A percentile compares a stretch with the other conserved stretches of the same genome.
Evolutionary conservation across 2,888 invertebrate species (phyloP).

Genomic region (Oasisia sp.): DNA sequence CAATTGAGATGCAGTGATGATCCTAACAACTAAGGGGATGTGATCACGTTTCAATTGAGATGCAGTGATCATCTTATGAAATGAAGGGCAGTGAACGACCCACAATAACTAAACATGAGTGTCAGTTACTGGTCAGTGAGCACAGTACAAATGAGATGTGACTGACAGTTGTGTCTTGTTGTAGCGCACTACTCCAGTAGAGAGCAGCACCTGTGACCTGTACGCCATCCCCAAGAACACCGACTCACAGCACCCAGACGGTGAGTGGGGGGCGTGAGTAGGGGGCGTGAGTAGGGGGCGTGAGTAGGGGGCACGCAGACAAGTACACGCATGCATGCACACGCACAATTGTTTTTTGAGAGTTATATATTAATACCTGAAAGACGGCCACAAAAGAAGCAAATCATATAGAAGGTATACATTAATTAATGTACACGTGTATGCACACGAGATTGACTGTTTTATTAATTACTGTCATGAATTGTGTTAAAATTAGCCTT

Average conservation of each 20-base stretch:
- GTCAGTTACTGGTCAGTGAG: background rate
- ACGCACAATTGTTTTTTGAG: no score
- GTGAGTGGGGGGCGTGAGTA: conserved; percentile 44
- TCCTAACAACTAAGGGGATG: background rate
- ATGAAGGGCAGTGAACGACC: background rate
- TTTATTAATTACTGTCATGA: no score
- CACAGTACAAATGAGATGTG: no score
- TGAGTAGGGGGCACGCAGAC: background rate
- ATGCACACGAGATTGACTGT: no score
- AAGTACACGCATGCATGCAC: no score
- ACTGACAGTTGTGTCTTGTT: background rate
- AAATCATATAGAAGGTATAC: background rate
- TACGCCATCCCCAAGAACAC: conserved; percentile 83
- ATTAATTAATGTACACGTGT: background rate
- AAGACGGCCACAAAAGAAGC: no score
- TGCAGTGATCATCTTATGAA: background rate
- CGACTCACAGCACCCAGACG: conserved; percentile 68
- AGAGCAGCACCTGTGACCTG: conserved; percentile 93
- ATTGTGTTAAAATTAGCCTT: no score
- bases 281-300: background rate
- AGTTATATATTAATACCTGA: no score
- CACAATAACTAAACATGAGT: background rate
- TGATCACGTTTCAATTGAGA: background rate
- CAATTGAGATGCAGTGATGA: background rate
- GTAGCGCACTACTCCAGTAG: conserved; percentile 78